These are phyloP conservation scores for Balearica regulorum DNA, from an alignment of 2,797 vertebrate species.

Conservation along the genomic window DNA sequence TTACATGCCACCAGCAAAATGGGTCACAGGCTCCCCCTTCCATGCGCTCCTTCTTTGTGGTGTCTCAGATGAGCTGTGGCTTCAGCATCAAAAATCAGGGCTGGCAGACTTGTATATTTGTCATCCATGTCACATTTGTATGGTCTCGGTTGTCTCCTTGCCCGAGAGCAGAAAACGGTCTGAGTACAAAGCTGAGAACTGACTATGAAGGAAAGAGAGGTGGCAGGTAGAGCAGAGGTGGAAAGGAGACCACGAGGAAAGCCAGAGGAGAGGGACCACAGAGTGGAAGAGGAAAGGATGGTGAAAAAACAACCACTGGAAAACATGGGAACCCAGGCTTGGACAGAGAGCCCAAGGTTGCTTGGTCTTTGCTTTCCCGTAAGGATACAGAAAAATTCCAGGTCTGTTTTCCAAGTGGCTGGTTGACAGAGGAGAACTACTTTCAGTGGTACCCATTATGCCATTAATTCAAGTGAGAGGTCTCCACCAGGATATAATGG, in stretches of 20 bases:
- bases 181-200: not conserved
- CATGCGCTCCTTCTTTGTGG: not conserved
- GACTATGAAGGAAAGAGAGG: not conserved
- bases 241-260: not conserved
- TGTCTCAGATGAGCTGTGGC: not conserved
- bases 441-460: not conserved
- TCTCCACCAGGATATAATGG: not conserved
- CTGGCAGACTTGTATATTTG: not conserved
- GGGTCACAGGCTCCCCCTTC: not conserved
- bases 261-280: not conserved
- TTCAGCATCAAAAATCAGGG: not conserved
- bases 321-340: not conserved
- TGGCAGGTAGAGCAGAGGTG: not conserved
- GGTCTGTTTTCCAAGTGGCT: not conserved
- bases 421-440: not conserved
- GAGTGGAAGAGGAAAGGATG: not conserved
- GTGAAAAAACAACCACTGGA: not conserved
- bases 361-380: not conserved
- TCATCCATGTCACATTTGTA: not conserved
- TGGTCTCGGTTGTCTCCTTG: not conserved
- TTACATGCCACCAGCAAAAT: fast-evolving
- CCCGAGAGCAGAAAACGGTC: fast-evolving
- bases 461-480: not conserved
- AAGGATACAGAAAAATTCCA: not conserved
- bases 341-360: not conserved